Conservation (phyloP, 1,140 invertebrate species). For the Lasioglossum baleicum region DNA sequence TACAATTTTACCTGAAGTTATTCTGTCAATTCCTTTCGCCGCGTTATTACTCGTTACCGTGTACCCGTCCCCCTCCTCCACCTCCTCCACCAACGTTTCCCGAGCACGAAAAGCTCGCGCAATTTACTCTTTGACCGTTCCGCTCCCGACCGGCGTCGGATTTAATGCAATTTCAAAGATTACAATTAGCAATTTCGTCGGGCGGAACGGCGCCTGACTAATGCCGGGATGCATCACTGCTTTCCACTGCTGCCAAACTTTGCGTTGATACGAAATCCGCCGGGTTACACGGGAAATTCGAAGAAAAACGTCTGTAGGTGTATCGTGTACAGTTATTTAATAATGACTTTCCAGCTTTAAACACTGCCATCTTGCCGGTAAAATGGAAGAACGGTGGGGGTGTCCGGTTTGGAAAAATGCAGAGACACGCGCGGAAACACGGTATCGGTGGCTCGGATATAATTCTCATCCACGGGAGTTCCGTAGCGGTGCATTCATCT, state of each 20-base stretch:
- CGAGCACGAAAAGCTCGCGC: not conserved
- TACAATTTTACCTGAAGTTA: no score
- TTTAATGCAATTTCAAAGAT: constrained; percentile 3
- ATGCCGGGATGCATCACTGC: no score
- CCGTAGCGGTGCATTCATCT: constrained; percentile 16
- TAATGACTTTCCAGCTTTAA: no score
- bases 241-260: no score
- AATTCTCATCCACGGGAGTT: constrained; percentile 28
- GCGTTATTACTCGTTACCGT: not conserved
- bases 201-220: no score
- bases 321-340: no score
- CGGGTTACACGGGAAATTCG: no score
- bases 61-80: no score
- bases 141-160: not conserved
- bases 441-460: constrained; percentile 10
- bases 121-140: not conserved
- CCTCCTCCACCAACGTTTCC: not conserved
- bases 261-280: no score
- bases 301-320: no score
- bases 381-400: no score
- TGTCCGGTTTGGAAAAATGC: not conserved
- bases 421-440: not conserved
- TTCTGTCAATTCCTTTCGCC: not conserved
- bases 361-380: no score
- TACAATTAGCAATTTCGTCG: not conserved